These are phyloP conservation scores for Anseranas semipalmata DNA, from an alignment of 2,113 vertebrate species.

Conservation along the genomic window DNA sequence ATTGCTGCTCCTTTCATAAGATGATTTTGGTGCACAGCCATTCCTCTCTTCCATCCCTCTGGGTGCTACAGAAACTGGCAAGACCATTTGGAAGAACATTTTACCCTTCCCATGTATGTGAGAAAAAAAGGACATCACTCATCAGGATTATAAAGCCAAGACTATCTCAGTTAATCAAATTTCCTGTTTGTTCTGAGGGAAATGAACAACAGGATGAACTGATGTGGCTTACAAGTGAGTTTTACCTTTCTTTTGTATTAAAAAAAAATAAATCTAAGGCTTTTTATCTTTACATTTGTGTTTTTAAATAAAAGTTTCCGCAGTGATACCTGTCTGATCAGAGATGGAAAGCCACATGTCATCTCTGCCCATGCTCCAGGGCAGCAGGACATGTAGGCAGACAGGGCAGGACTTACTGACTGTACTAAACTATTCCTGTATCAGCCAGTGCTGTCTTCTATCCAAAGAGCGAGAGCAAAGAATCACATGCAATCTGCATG, in stretches of 20 bases:
- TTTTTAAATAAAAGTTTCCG: not conserved
- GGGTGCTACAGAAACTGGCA: not conserved
- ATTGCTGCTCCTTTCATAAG: not conserved
- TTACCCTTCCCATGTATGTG: not conserved
- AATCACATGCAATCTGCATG: not conserved
- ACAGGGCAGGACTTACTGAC: not conserved
- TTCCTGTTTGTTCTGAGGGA: not conserved
- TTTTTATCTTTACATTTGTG: not conserved
- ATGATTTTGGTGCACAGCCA: not conserved
- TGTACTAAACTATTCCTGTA: not conserved
- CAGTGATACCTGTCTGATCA: not conserved
- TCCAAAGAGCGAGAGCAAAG: not conserved
- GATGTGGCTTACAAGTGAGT: not conserved
- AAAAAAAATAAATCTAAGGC: not conserved
- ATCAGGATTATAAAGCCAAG: not conserved
- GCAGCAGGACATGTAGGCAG: not conserved
- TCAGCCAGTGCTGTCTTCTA: not conserved
- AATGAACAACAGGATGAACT: not conserved
- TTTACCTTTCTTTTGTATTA: not conserved
- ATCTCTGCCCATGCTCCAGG: not conserved
- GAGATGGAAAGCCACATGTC: not conserved
- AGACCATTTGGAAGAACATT: not conserved
- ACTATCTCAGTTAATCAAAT: not conserved
- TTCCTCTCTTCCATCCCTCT: not conserved
- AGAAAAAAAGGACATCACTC: not conserved